phyloP scores from a whole-genome alignment of 2,113 vertebrate genomes.

The Planiliza haematocheilus region DNA sequence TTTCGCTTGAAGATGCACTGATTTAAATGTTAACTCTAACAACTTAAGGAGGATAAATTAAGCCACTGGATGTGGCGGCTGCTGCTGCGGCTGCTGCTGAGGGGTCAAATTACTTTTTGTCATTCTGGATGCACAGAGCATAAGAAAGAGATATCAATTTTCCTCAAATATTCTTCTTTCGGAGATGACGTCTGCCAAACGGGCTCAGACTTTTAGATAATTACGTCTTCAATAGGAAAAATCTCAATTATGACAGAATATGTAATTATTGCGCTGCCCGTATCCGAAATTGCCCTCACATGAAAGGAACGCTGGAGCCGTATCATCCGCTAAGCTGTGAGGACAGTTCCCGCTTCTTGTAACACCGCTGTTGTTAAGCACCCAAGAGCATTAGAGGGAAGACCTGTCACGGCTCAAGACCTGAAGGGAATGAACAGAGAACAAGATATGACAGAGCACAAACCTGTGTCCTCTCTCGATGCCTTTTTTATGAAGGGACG shows the following conservation, averaged over 20 bases:
- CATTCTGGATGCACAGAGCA: constrained; percentile 72
- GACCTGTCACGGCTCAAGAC: constrained; percentile 70
- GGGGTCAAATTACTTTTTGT: constrained; percentile 78
- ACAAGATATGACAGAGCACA: constrained; percentile 74
- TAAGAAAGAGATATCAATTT: constrained; percentile 80
- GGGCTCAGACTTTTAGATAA: constrained; percentile 75
- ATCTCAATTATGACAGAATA: constrained; percentile 82
- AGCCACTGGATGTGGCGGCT: constrained; percentile 50
- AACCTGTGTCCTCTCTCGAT: constrained; percentile 64
- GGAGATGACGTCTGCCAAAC: constrained; percentile 73
- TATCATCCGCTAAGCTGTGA: constrained; percentile 67
- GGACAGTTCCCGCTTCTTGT: constrained; percentile 71
- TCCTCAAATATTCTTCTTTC: constrained; percentile 83
- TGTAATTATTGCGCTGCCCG: constrained; percentile 74
- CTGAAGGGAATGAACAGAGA: constrained; percentile 68
- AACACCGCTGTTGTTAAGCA: constrained; percentile 69
- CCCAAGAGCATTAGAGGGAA: constrained; percentile 72
- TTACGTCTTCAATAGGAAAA: constrained; percentile 81
- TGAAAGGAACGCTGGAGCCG: constrained; percentile 62
- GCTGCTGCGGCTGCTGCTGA: constrained; percentile 52
- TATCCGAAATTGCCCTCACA: constrained; percentile 69
- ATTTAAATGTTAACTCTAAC: constrained; percentile 75
- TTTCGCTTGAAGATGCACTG: constrained; percentile 75
- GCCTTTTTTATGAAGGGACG: constrained; percentile 58
- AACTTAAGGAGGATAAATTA: constrained; percentile 68